phyloP scores from a whole-genome alignment of 2,113 vertebrate genomes.

The Centropus unirufus region DNA sequence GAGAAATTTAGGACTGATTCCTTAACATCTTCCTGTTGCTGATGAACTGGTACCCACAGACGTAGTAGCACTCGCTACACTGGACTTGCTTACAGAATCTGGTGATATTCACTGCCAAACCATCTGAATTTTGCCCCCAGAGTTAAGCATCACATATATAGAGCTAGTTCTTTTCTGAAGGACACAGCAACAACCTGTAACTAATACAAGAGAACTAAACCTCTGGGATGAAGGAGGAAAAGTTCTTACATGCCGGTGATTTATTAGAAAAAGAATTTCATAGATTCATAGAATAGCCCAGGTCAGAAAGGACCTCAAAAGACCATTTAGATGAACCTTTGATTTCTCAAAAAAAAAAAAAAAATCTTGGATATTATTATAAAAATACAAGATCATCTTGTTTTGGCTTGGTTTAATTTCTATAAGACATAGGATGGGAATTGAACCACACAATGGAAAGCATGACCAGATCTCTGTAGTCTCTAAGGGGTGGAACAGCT shows the following conservation, averaged over 20 bases:
- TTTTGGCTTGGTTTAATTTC: neutral
- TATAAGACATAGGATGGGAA: neutral
- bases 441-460: neutral
- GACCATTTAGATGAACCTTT: neutral
- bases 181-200: neutral
- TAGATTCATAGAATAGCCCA: neutral
- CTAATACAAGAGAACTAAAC: neutral
- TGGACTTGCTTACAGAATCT: neutral
- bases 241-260: neutral
- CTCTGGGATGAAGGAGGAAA: neutral
- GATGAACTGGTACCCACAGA: neutral
- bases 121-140: neutral
- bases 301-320: neutral
- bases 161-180: neutral
- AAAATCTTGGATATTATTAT: neutral
- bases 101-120: neutral
- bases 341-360: neutral
- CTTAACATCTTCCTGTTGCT: neutral
- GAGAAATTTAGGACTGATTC: neutral
- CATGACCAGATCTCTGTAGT: neutral
- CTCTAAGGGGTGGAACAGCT: neutral
- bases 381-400: neutral
- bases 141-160: accelerated
- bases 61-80: neutral
- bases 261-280: neutral